phyloP scores from a whole-genome alignment of 2,888 invertebrate genomes.

The Hartigia nigra region DNA sequence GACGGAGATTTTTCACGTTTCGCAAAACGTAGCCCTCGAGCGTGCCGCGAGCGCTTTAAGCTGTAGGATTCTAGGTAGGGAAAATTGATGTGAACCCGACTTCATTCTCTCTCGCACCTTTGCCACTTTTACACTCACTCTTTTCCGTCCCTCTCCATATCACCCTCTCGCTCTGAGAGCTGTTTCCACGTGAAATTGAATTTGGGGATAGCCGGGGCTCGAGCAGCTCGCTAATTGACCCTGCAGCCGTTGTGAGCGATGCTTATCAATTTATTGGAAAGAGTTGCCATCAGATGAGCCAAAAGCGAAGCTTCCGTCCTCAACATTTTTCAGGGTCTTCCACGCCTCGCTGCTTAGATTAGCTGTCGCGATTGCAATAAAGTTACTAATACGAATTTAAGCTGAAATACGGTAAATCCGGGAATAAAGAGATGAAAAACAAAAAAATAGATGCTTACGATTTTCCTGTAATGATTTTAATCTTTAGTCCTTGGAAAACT shows the following conservation, averaged over 20 bases:
- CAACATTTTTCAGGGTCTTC: neutral
- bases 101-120: neutral
- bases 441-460: neutral
- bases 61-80: neutral
- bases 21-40: neutral
- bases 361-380: neutral
- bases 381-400: neutral
- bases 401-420: neutral
- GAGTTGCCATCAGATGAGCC: neutral
- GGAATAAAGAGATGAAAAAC: neutral
- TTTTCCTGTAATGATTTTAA: neutral
- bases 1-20: neutral
- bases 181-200: neutral
- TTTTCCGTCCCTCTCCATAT: slow-evolving; percentile 3
- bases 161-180: slow-evolving; percentile 1
- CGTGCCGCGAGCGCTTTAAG: neutral
- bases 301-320: neutral
- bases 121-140: neutral
- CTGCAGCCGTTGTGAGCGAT: slow-evolving; percentile 5
- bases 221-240: slow-evolving; percentile 1
- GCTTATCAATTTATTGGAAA: slow-evolving; percentile 9
- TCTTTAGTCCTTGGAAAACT: neutral
- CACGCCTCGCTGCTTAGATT: neutral
- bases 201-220: neutral
- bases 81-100: neutral